A percentile compares a stretch with the other conserved stretches of the same genome.
Conservation (phyloP, 2,888 invertebrate genomes). For the Aproaerema taeniolella region DNA sequence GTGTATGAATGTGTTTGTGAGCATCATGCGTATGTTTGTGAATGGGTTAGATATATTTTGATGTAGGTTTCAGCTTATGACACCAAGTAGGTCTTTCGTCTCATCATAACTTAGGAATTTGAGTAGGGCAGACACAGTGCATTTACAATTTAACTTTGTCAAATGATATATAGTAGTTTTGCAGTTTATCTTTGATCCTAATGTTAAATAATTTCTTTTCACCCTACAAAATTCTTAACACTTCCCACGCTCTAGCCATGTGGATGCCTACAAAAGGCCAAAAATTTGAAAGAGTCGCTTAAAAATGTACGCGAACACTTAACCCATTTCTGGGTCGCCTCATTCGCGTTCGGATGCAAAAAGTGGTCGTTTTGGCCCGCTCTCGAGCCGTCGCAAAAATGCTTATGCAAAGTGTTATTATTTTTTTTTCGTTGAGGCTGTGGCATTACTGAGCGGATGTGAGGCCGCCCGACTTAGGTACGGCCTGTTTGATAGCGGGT, state of each 20-base stretch:
- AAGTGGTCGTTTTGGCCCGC: slow-evolving; percentile 35
- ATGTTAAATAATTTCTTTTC: background rate
- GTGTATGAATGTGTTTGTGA: too few relatives aligned
- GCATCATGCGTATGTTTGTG: too few relatives aligned
- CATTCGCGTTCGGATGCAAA: slow-evolving; percentile 51
- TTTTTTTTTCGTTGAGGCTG: slow-evolving; percentile 46
- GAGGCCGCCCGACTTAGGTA: slow-evolving; percentile 16
- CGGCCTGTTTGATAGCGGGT: slow-evolving; percentile 32
- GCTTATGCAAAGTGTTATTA: slow-evolving; percentile 74
- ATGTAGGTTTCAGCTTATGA: too few relatives aligned
- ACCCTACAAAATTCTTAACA: background rate
- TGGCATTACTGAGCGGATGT: slow-evolving; percentile 41
- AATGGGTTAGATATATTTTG: too few relatives aligned
- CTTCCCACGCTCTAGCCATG: background rate
- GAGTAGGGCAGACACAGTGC: background rate
- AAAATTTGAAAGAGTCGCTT: slow-evolving; percentile 7
- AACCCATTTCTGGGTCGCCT: slow-evolving; percentile 37
- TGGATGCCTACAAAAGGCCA: slow-evolving; percentile 6
- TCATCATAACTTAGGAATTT: too few relatives aligned
- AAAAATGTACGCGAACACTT: slow-evolving; percentile 33
- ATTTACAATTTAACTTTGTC: background rate
- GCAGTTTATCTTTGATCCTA: background rate
- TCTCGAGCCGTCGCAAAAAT: slow-evolving; percentile 54
- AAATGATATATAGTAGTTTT: background rate
- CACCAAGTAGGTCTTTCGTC: too few relatives aligned